Percentiles rank a stretch among this genome's conserved stretches.
These are phyloP conservation scores for Pantherophis vulpinus DNA, from an alignment of 2,797 vertebrate genomes.

Conservation along the genomic window DNA sequence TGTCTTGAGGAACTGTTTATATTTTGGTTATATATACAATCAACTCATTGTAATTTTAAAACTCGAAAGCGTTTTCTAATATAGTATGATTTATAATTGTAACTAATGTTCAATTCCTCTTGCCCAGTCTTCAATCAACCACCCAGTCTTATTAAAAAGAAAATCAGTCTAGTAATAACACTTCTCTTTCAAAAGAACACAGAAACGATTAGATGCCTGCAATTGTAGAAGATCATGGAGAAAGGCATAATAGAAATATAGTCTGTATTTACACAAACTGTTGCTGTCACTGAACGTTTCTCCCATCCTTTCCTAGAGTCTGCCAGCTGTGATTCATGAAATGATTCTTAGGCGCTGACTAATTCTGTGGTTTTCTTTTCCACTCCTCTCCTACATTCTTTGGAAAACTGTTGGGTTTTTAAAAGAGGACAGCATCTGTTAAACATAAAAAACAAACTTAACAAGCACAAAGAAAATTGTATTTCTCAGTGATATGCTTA, in stretches of 20 bases:
- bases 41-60: neutral
- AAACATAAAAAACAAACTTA: slow-evolving; percentile 52
- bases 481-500: slow-evolving; percentile 52
- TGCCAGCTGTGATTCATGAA: slow-evolving; percentile 78
- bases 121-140: neutral
- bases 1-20: neutral
- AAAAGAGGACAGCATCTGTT: slow-evolving; percentile 47
- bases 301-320: slow-evolving; percentile 66
- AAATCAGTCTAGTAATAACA: neutral
- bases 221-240: slow-evolving; percentile 18
- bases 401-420: slow-evolving; percentile 62
- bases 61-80: neutral
- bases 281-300: slow-evolving; percentile 62
- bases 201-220: slow-evolving; percentile 1
- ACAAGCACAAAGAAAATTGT: slow-evolving; percentile 37
- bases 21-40: neutral
- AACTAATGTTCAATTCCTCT: neutral
- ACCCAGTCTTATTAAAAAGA: neutral
- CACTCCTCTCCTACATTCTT: slow-evolving; percentile 61
- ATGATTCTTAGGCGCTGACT: slow-evolving; percentile 77
- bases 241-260: slow-evolving; percentile 34
- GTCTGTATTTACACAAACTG: slow-evolving; percentile 70
- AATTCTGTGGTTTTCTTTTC: slow-evolving; percentile 74
- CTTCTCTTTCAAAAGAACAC: slow-evolving; percentile 4
- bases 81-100: neutral